A percentile compares a stretch with the other conserved stretches of the same genome.
Conservation (phyloP, 1,140 invertebrate genomes). For the Drosophila ercepeae region DNA sequence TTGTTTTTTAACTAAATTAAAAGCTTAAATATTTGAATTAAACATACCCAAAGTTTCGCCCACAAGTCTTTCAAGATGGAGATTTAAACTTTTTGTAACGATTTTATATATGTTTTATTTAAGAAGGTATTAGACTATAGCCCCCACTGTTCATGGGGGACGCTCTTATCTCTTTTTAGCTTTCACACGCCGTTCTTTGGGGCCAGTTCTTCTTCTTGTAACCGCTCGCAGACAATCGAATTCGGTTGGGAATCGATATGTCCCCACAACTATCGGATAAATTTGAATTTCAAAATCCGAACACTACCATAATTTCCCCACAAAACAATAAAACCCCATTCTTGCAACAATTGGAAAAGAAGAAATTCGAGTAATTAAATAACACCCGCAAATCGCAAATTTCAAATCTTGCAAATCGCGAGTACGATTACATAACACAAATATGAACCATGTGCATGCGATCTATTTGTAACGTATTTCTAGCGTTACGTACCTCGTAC, state of each 20-base stretch:
- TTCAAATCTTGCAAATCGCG: conserved; percentile 29
- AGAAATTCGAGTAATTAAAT: conserved; percentile 39
- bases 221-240: neutral
- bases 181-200: conserved; percentile 5
- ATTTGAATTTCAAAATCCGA: neutral
- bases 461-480: conserved; percentile 46
- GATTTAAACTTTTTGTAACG: neutral
- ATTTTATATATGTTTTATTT: neutral
- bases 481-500: conserved; percentile 33
- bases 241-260: neutral
- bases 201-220: conserved; percentile 7
- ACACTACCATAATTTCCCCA: neutral
- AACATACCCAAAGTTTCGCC: neutral
- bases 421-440: conserved; percentile 42
- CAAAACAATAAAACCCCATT: conserved; percentile 3
- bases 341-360: conserved; percentile 15
- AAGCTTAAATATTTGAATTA: neutral
- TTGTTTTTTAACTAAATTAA: neutral
- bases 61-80: neutral
- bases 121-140: neutral
- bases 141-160: conserved; percentile 13
- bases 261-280: neutral
- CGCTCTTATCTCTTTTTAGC: conserved; percentile 19
- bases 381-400: conserved; percentile 24
- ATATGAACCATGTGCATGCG: conserved; percentile 42